Evolutionary conservation across 2,888 invertebrate genomes (phyloP), one percentile per base, ranked within the genome.

Genomic region (Unio pictorum): DNA sequence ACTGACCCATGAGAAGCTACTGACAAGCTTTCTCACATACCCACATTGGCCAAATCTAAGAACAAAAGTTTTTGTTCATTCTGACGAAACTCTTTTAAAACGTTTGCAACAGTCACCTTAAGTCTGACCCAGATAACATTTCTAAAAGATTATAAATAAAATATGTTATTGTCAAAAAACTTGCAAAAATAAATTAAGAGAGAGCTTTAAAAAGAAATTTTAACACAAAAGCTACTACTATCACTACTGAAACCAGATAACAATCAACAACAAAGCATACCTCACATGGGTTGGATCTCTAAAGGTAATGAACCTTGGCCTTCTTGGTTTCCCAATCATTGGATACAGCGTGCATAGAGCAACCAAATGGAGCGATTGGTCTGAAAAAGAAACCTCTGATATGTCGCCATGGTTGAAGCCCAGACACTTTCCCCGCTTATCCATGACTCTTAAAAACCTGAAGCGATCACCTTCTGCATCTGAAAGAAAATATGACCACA

Each of bases 301-400:
- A 58, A 73, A 78, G 15, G 76, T 75, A 18, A 80, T 70, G 58
- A 67, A 61, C 18, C 66, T 62, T 55, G 80, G 80, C 66, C 74
- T 67, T 54, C 80, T 72, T 55, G 78, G 71, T 17, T 64, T 55
- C 1, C 76, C 74, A 26, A 57, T 62, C 67, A 74, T 60, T 8
- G 80, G 80, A 59, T 69, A 66, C 7, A 80, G 66, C 18, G 71
- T 70, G 60, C 72, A 72, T 20, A 67, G 64, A 69, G 72, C 72
- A 11, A 80, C 57, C 26, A 80, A 60, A 55, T 75, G 68, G 30
- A 67, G 61, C 57, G 72, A 74, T 28, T 76, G 76, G 60, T 77
- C 34, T 23, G 64, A 60, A 55, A 80, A 62, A 17, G 67, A 54
- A 56, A 73, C 54, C n/a, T 74, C 59, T 67, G 72, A 28, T 30